Evolutionary conservation across 1,140 invertebrate species (phyloP), one percentile per base, ranked within the genome.

Genomic region (Berghia stephanieae): DNA sequence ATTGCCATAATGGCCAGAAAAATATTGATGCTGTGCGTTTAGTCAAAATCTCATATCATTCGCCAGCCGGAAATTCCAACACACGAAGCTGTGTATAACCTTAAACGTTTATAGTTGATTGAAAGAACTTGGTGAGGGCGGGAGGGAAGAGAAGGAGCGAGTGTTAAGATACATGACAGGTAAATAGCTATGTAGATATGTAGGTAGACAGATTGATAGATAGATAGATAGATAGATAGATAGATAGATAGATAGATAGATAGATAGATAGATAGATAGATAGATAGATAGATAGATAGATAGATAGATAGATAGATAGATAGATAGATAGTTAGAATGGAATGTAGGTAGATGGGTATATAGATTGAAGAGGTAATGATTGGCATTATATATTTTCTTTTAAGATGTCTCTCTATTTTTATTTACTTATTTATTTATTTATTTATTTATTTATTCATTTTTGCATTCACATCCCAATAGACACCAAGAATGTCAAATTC

Each of bases 231-330:
- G 52, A 57, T 57, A 57, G 52, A 57, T 57, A 57, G 52, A 57
- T 57, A 57, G 52, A 57, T 57, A 57, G 52, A 57, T 57, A 57
- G 52, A 57, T 57, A 57, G 52, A 57, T 57, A 57, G 52, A 57
- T 57, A 57, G 52, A 57, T 57, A 57, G 52, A 57, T 57, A 57
- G 52, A 57, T 57, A 57, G 52, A 57, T 57, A 57, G 52, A 57
- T 57, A 57, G 52, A 57, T 57, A 57, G 52, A 57, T 57, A n/a
- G n/a, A 57, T 57, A 57, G 52, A 57, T 57, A 57, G 52, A 57
- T 57, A 57, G 52, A 57, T 57, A 57, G 52, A 57, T 57, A 57
- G 52, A 57, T 57, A 57, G 52, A 57, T 57, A 57, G 52, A 57
- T 4, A 4, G 52, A 31, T 5, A 60, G n/a, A 4, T 36, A 21